Conservation (phyloP, 2,888 invertebrate species). For the Nomada flava region DNA sequence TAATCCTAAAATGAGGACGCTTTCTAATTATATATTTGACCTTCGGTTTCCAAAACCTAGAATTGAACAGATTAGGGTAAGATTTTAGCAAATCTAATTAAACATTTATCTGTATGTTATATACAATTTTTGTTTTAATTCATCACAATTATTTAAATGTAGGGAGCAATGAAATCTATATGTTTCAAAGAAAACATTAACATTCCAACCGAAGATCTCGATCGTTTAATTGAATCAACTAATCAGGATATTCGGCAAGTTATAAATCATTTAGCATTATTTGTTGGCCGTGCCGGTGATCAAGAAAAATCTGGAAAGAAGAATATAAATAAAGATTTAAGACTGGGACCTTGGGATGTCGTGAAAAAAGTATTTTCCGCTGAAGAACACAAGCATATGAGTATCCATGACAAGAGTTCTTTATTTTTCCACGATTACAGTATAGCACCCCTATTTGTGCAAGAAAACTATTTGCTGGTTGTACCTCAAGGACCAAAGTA, state of each 20-base stretch:
- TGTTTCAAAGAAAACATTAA: slow-evolving; percentile 96
- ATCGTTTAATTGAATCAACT: slow-evolving; percentile 93
- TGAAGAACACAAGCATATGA: slow-evolving; percentile 91
- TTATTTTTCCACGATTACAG: slow-evolving; percentile 99
- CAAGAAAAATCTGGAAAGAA: slow-evolving; percentile 52
- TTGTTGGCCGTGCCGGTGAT: slow-evolving; percentile 84
- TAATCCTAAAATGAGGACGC: slow-evolving; percentile 95
- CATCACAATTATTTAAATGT: slow-evolving; percentile 8
- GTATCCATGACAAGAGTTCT: slow-evolving; percentile 92
- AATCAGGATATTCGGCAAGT: slow-evolving; percentile 98
- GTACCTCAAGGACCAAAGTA: slow-evolving; percentile 91
- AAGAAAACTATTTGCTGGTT: slow-evolving; percentile 97
- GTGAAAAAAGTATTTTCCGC: slow-evolving; percentile 94
- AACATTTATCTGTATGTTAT: background rate
- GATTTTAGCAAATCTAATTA: slow-evolving; percentile 5
- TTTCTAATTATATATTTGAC: slow-evolving; percentile 97
- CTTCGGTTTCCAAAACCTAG: slow-evolving; percentile 93
- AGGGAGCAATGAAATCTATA: slow-evolving; percentile 96
- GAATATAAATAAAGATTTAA: slow-evolving; percentile 90
- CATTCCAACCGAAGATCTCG: slow-evolving; percentile 90
- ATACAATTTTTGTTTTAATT: background rate
- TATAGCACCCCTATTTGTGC: slow-evolving; percentile 97
- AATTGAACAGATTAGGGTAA: slow-evolving; percentile 95
- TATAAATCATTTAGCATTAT: slow-evolving; percentile 94
- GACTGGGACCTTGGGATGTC: slow-evolving; percentile 97